A percentile compares a stretch with the other conserved stretches of the same genome.
Evolutionary conservation across 2,888 invertebrate species (phyloP).

Genomic region (Girardia tigrina): DNA sequence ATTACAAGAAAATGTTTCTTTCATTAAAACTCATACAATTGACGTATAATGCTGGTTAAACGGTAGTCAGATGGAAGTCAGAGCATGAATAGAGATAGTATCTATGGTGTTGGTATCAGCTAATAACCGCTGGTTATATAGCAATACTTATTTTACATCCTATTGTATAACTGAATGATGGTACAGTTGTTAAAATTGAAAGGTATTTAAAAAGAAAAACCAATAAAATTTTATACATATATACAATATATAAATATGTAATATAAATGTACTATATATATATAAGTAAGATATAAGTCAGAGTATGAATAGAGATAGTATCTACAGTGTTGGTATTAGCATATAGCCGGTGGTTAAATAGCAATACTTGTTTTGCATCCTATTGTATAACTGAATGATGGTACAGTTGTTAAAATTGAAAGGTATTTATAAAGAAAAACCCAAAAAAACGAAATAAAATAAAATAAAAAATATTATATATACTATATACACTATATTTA

Average conservation of each 20-base stretch:
- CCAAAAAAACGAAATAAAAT: too few relatives aligned
- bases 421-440: too few relatives aligned
- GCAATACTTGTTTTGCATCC: neutral
- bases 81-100: neutral
- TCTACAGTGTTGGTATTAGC: neutral
- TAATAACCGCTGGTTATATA: neutral
- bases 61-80: neutral
- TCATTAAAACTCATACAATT: neutral
- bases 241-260: too few relatives aligned
- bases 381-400: neutral
- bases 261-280: too few relatives aligned
- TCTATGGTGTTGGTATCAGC: slow-evolving; percentile 3
- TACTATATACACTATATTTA: too few relatives aligned
- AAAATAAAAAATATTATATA: too few relatives aligned
- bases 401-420: too few relatives aligned
- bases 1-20: neutral
- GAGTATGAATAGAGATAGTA: neutral
- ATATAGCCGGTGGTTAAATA: neutral
- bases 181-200: too few relatives aligned
- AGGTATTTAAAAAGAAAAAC: too few relatives aligned
- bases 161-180: neutral
- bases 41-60: neutral
- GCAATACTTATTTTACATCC: neutral
- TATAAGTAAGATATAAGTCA: neutral
- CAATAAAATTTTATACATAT: too few relatives aligned